Conservation (phyloP, 1,140 invertebrate species). For the Manduca sexta region DNA sequence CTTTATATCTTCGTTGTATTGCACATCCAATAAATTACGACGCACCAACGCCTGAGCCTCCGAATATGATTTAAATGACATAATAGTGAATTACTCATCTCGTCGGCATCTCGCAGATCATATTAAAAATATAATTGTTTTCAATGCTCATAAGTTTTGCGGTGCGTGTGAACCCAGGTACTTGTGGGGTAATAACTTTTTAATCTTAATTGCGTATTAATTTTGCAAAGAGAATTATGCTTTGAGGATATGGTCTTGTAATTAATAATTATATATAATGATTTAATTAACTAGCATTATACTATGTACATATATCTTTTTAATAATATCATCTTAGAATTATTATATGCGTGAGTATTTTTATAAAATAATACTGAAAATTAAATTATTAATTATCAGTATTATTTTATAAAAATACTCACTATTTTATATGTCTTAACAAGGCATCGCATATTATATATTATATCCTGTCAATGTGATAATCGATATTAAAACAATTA, state of each 20-base stretch:
- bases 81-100: constrained; percentile 21
- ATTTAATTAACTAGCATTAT: too few relatives aligned
- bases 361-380: too few relatives aligned
- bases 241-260: not conserved
- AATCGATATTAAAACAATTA: too few relatives aligned
- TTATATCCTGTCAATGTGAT: too few relatives aligned
- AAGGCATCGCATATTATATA: too few relatives aligned
- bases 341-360: too few relatives aligned
- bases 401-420: too few relatives aligned
- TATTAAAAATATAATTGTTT: constrained; percentile 46
- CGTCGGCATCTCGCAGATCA: constrained; percentile 10
- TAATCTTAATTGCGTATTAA: constrained; percentile 4
- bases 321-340: too few relatives aligned
- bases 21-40: constrained; percentile 24
- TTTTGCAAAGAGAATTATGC: constrained; percentile 6
- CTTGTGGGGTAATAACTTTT: constrained; percentile 8
- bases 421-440: too few relatives aligned
- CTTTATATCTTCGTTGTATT: not conserved
- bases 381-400: too few relatives aligned
- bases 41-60: constrained; percentile 17
- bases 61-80: constrained; percentile 37
- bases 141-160: constrained; percentile 27
- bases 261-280: too few relatives aligned
- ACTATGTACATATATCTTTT: too few relatives aligned
- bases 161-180: constrained; percentile 9